Base-by-base conservation (phyloP, 2,113 vertebrate genomes). In the Colius striatus region DNA sequence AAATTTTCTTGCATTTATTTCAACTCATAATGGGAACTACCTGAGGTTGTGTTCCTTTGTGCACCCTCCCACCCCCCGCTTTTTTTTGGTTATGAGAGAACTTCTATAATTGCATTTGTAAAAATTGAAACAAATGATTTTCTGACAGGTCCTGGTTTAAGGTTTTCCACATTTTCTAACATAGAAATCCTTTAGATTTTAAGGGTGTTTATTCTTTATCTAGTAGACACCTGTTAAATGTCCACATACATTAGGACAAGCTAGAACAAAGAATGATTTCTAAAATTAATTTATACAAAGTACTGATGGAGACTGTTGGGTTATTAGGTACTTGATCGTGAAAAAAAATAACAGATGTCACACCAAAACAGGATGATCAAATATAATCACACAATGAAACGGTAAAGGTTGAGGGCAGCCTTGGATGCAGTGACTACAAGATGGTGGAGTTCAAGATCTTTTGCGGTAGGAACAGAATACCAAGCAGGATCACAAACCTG, bases 31-130 rank as follows among this genome's bases (percentile, higher is more conserved):
- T n/a, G n/a, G n/a, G n/a, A 13, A 71, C 12, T 58, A 70, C 12
- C 9, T 26, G n/a, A 26, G 8, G 3, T 45, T 50, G 25, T 32
- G 30, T 16, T 34, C 11, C 48, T 57, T 43, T 48, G 38, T 20
- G 8, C 9, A n/a, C n/a, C n/a, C n/a, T n/a, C n/a, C n/a, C 16
- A 5, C 0, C 1, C 6, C 22, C 5, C 5, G 43, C 16, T 41
- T 43, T 43, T 14, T 19, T 23, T 71, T 30, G n/a, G n/a, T n/a
- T 15, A 22, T 22, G 36, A 47, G 54, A 10, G 30, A 61, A 84
- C 79, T 25, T n/a, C 47, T 55, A 9, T 38, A 62, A 32, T 16
- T 45, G 14, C 12, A 13, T 51, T 54, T 72, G 43, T 17, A 57
- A 73, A 73, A 78, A n/a, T 12, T 13, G 12, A 63, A 34, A 48